Evolutionary conservation across 1,140 invertebrate species (phyloP), one percentile per base, ranked within the genome.

Genomic region (Acyrthosiphon pisum): DNA sequence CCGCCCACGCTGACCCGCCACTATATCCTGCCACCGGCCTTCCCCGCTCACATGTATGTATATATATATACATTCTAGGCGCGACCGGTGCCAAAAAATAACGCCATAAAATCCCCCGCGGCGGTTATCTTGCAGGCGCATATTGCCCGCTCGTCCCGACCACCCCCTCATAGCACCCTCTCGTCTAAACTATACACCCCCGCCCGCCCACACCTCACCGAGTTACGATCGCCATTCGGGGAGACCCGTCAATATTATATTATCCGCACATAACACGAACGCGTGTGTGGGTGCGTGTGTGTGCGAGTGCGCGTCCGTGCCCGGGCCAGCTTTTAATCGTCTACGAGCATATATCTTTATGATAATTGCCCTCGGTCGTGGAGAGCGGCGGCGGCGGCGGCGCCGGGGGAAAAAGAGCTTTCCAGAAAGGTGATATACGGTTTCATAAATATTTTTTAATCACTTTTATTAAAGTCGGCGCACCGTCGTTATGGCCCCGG

Each of bases 361-460:
- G 91, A 92, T 92, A 92, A 92, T 92, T 92, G 76, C 91, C 46
- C 76, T 81, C n/a, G 76, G 56, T 14, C 26, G 22, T 35, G 50
- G 9, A 18, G 22, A 53, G 46, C 14, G 56, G 68, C 4, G 50
- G 18, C n/a, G n/a, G 46, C 14, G 56, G 68, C 30, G 23, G 8
- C 22, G 23, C 2, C 50, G 76, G 22, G 88, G 26, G 50, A 41
- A 56, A 89, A 89, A 92, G 91, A 92, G 91, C 91, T 92, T 92
- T 92, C 91, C 91, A 92, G 76, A 48, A 92, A 92, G 91, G 91
- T 92, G 91, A 92, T 92, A 92, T 92, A 92, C 91, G 91, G 91
- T 92, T 92, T 92, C 91, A 92, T 92, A 92, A 92, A 92, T 92
- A 92, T 92, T 92, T 92, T 92, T 92, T 92, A 92, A 92, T 92